A percentile compares a stretch with the other conserved stretches of the same genome.
phyloP scores from a whole-genome alignment of 2,797 vertebrate species.

The Rhabdomys pumilio region DNA sequence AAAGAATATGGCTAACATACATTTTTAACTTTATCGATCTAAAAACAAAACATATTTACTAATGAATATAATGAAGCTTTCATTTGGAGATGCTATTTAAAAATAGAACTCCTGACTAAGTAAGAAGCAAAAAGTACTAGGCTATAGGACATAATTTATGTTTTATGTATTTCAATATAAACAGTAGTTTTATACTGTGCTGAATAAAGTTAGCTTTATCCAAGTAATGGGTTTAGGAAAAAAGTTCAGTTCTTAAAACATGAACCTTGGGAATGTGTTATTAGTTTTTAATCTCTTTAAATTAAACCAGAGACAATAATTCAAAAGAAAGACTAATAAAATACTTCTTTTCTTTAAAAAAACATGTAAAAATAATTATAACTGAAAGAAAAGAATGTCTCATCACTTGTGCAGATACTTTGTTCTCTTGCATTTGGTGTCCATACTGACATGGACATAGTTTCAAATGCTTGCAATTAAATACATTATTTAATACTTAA shows the following conservation, averaged over 20 bases:
- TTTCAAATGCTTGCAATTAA: not conserved
- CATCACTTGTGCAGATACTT: not conserved
- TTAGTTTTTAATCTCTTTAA: not conserved
- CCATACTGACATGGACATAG: not conserved
- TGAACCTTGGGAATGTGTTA: not conserved
- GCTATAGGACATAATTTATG: not conserved
- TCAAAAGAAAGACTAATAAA: not conserved
- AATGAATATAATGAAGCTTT: conserved; percentile 1
- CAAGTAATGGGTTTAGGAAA: conserved; percentile 17
- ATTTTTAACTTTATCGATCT: not conserved
- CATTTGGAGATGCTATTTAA: not conserved
- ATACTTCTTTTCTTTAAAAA: not conserved
- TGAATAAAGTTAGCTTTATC: conserved; percentile 62
- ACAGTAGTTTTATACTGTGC: not conserved
- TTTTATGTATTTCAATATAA: not conserved
- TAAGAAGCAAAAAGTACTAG: not conserved
- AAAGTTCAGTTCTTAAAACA: conserved; percentile 14
- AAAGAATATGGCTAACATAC: not conserved
- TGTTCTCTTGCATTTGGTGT: not conserved
- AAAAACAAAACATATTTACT: not conserved
- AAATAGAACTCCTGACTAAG: conserved; percentile 43
- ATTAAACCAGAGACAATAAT: conserved; percentile 10
- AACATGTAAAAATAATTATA: not conserved
- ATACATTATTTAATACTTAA: not conserved
- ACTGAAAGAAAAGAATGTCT: not conserved